These are phyloP conservation scores for Onychorhynchus coronatus DNA, from an alignment of 2,113 vertebrate genomes.

Conservation along the genomic window DNA sequence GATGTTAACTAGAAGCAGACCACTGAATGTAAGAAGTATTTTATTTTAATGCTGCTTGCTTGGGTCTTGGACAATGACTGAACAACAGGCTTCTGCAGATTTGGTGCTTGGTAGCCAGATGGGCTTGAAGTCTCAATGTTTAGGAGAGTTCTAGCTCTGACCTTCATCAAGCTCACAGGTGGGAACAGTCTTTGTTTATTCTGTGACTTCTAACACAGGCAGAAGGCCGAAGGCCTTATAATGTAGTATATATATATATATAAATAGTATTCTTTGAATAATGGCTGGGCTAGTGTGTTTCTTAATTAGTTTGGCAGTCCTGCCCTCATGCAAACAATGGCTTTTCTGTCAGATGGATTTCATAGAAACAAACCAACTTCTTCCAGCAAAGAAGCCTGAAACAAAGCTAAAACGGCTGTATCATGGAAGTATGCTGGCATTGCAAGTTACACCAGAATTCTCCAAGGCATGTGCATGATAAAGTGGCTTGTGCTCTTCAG, in stretches of 20 bases:
- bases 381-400: neutral
- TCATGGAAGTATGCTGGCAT: neutral
- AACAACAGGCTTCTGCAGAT: neutral
- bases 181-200: neutral
- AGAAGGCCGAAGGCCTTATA: neutral
- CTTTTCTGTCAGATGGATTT: neutral
- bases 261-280: neutral
- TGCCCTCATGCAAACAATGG: neutral
- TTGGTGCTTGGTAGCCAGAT: neutral
- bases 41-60: neutral
- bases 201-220: neutral
- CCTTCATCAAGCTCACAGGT: neutral
- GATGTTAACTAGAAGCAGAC: neutral
- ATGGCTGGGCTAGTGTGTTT: neutral
- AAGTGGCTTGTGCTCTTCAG: neutral
- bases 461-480: neutral
- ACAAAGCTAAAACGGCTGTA: neutral
- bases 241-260: too few relatives aligned
- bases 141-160: neutral
- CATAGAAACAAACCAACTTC: neutral
- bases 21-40: neutral
- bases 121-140: neutral
- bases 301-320: neutral
- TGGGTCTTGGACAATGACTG: neutral
- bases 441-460: neutral